A percentile compares a stretch with the other conserved stretches of the same genome.
Evolutionary conservation across 2,113 vertebrate genomes (phyloP).

Genomic region (Apistogramma diplotaenia): DNA sequence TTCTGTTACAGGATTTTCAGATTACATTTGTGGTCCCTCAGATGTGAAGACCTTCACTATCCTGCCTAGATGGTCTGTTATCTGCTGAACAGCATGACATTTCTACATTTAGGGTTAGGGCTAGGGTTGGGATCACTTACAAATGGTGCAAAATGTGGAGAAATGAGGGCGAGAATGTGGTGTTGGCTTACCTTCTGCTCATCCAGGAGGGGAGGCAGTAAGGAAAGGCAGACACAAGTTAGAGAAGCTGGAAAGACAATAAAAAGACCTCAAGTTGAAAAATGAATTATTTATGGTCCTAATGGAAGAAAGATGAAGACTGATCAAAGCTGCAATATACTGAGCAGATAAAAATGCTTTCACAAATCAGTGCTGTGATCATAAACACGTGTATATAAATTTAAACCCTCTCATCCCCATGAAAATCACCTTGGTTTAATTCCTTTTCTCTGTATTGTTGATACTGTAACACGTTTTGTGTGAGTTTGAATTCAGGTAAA

Average conservation of each 20-base stretch:
- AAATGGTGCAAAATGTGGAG: not conserved
- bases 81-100: not conserved
- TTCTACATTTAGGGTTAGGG: not conserved
- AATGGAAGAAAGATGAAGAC: not conserved
- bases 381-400: not conserved
- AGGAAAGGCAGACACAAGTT: constrained; percentile 47
- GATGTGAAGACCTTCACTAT: not conserved
- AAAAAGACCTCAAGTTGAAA: not conserved
- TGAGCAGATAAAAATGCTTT: not conserved
- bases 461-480: not conserved
- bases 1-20: not conserved
- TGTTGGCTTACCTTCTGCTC: constrained; percentile 69
- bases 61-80: not conserved
- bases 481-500: not conserved
- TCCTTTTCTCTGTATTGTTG: not conserved
- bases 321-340: not conserved
- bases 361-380: not conserved
- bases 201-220: constrained; percentile 47
- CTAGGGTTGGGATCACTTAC: not conserved
- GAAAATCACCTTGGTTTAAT: not conserved
- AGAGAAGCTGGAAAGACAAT: constrained; percentile 38
- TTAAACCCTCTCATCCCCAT: no score
- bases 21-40: not conserved
- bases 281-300: not conserved
- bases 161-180: not conserved